phyloP scores from a whole-genome alignment of 64 coral and sea anemone genomes.

The Acropora yongei region DNA sequence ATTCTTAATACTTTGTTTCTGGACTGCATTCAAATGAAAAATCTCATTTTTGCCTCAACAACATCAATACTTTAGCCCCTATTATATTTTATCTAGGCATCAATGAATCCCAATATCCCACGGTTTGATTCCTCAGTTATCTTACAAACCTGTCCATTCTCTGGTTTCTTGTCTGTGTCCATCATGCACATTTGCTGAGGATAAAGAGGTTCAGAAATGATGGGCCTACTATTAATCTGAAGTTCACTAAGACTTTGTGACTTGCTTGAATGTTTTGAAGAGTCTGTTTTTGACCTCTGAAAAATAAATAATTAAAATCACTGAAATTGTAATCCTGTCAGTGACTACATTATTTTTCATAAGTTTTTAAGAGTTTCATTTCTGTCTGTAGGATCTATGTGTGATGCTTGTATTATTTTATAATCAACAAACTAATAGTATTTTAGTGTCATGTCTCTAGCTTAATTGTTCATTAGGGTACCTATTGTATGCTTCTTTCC shows the following conservation, averaged over 20 bases:
- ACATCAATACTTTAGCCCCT: no score
- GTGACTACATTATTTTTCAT: no score
- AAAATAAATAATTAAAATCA: background rate
- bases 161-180: constrained; percentile 52
- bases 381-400: background rate
- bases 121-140: background rate
- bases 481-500: no score
- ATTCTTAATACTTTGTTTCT: no score
- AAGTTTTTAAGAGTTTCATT: no score
- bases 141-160: constrained; percentile 11
- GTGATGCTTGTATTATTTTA: background rate
- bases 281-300: constrained; percentile 73
- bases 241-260: constrained; percentile 60
- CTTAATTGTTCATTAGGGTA: no score
- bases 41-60: no score
- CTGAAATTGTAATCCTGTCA: background rate
- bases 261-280: constrained; percentile 27
- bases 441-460: no score
- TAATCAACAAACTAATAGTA: no score
- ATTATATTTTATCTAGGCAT: no score
- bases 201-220: constrained; percentile 55
- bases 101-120: no score
- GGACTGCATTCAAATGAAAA: no score
- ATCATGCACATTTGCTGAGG: constrained; percentile 19
- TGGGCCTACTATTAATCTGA: background rate